Evolutionary conservation across 2,888 invertebrate genomes (phyloP), one percentile per base, ranked within the genome.

Genomic region (Ethmia dodecea): DNA sequence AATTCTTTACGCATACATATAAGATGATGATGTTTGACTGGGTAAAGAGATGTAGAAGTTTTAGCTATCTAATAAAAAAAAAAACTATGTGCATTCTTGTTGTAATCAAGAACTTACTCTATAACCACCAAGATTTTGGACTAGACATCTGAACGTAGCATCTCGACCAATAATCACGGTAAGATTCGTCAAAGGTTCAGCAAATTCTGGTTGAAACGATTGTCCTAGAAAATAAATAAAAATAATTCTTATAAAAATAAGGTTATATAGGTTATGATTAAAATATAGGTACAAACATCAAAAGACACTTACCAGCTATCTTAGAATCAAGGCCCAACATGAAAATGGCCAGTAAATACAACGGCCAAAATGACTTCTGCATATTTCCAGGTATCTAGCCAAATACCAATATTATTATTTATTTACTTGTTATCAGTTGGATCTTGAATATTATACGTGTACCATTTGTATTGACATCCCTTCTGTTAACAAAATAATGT

Each of bases 121-220:
- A 81, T 95, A 96, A 58, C 95, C 94, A 35, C 95, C 95, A 51
- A 96, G 89, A 75, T 95, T 93, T 62, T 93, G 91, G 36, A 96
- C 95, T 64, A 93, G 88, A 76, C 96, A 96, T 65, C 92, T 92
- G 69, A 96, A 94, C 42, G 92, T 93, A 40, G 95, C 95, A 74
- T 96, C 95, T 61, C 96, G 88, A 43, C 95, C 95, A 41, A 94
- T 88, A 33, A 95, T 90, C 37, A 96, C 90, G 37, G 95, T 95
- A 54, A 95, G 87, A 87, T 96, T 96, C 52, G 90, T 88, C 63
- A 96, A 90, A 26, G 93, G 92, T 59, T 93, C 93, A 38, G 91
- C 91, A 66, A 96, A 96, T 76, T 95, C 94, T 12, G 96, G 96
- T 72, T 93, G 93, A 74, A 91, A 93, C 44, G 92, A 91, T 69